Evolutionary conservation across 2,888 invertebrate genomes (phyloP).

Genomic region (Thecocarcelia acutangulata): DNA sequence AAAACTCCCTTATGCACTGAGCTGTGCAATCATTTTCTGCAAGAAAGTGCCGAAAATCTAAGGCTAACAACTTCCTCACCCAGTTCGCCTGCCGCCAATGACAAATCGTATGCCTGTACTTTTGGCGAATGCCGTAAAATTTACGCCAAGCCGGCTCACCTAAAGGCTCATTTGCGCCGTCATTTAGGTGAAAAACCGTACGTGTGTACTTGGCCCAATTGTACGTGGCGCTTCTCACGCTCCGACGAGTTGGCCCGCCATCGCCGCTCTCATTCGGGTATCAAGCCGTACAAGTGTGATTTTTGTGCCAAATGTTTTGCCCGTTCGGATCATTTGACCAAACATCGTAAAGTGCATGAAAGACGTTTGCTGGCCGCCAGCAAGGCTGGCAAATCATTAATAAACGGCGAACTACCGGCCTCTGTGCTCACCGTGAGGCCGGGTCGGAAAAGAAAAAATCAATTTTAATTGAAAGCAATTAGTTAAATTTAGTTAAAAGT

Average conservation of each 20-base stretch:
- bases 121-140: slow-evolving; percentile 89
- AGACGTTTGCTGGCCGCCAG: slow-evolving; percentile 82
- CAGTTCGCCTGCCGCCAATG: background rate
- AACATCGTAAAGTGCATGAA: slow-evolving; percentile 93
- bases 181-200: slow-evolving; percentile 91
- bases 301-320: slow-evolving; percentile 94
- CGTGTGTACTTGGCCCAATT: slow-evolving; percentile 89
- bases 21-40: slow-evolving; percentile 83
- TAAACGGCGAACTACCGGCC: slow-evolving; percentile 74
- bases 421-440: slow-evolving; percentile 79
- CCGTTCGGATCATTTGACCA: slow-evolving; percentile 95
- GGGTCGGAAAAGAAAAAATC: slow-evolving; percentile 80
- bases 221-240: slow-evolving; percentile 95
- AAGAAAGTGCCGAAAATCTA: slow-evolving; percentile 81
- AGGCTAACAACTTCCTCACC: slow-evolving; percentile 69
- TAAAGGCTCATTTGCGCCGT: slow-evolving; percentile 92
- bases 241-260: slow-evolving; percentile 97
- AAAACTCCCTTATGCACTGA: slow-evolving; percentile 84
- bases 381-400: slow-evolving; percentile 74
- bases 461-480: slow-evolving; percentile 56
- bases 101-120: slow-evolving; percentile 85
- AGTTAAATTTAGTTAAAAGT: background rate
- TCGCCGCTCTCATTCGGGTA: slow-evolving; percentile 95
- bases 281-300: slow-evolving; percentile 95
- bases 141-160: slow-evolving; percentile 94